These are phyloP conservation scores for Pinna nobilis DNA, from an alignment of 1,140 invertebrate genomes.

Conservation along the genomic window DNA sequence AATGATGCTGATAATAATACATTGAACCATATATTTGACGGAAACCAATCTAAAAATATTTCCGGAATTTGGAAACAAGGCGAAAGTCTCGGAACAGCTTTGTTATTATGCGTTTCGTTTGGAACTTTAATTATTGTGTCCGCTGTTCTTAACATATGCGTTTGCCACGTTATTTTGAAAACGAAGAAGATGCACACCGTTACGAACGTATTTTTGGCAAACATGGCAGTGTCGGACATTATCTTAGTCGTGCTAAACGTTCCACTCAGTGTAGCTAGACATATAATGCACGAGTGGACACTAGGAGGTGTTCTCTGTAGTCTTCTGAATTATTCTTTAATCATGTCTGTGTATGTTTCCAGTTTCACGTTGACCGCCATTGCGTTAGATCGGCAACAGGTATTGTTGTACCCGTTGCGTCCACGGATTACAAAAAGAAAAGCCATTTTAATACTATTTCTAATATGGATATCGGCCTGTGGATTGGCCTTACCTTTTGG, in stretches of 20 bases:
- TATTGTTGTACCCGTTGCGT: slow-evolving; percentile 75
- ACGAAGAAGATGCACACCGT: slow-evolving; percentile 97
- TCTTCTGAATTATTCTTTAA: slow-evolving; percentile 75
- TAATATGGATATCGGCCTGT: slow-evolving; percentile 75
- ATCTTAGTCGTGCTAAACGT: slow-evolving; percentile 92
- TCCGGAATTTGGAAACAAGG: not conserved
- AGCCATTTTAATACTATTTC: slow-evolving; percentile 69
- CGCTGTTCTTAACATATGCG: slow-evolving; percentile 88
- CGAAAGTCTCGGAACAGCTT: not conserved
- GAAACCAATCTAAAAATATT: not conserved
- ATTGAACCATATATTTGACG: slow-evolving; percentile 5
- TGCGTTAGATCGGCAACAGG: slow-evolving; percentile 76
- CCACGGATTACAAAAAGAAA: slow-evolving; percentile 69
- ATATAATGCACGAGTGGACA: slow-evolving; percentile 70
- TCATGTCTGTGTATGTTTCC: slow-evolving; percentile 76
- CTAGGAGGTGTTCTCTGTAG: slow-evolving; percentile 75
- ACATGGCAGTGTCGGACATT: slow-evolving; percentile 94
- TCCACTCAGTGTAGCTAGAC: slow-evolving; percentile 76
- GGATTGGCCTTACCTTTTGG: slow-evolving; percentile 75
- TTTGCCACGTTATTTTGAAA: slow-evolving; percentile 86
- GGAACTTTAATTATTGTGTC: slow-evolving; percentile 68
- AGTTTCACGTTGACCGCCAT: slow-evolving; percentile 77
- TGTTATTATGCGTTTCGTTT: slow-evolving; percentile 77
- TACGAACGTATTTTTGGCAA: slow-evolving; percentile 97
- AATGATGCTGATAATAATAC: slow-evolving; percentile 1